These are phyloP conservation scores for Enteromius mattozi DNA, from an alignment of 2,797 vertebrate genomes.

Conservation along the genomic window DNA sequence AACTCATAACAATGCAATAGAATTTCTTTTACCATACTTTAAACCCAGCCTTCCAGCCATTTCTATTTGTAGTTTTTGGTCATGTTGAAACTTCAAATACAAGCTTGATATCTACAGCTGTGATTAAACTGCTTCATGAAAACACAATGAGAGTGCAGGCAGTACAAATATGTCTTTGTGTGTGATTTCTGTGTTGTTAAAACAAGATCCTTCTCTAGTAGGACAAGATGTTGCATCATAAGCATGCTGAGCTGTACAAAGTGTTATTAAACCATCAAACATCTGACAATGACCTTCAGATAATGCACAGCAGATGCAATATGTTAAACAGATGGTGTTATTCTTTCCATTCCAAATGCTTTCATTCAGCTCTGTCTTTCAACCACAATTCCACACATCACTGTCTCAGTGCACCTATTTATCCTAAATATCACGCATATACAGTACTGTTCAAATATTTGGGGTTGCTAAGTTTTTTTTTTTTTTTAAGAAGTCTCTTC, in stretches of 20 bases:
- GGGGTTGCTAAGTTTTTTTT: background rate
- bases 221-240: constrained; percentile 9
- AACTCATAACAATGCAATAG: background rate
- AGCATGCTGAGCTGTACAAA: background rate
- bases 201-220: background rate
- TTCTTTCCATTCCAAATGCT: constrained; percentile 8
- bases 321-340: constrained; percentile 30
- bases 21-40: background rate
- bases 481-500: background rate
- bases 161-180: background rate
- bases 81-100: background rate
- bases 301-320: constrained; percentile 7
- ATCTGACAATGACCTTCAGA: constrained; percentile 6
- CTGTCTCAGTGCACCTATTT: background rate
- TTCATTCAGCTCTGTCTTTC: background rate
- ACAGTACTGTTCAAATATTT: background rate
- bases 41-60: background rate
- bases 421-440: background rate
- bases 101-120: background rate
- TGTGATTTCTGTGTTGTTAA: background rate
- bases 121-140: background rate
- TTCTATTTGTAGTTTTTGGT: background rate
- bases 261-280: constrained; percentile 21
- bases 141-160: background rate
- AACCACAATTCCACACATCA: background rate